Conservation (phyloP, 2,888 invertebrate genomes). For the Drosophila colorata region DNA sequence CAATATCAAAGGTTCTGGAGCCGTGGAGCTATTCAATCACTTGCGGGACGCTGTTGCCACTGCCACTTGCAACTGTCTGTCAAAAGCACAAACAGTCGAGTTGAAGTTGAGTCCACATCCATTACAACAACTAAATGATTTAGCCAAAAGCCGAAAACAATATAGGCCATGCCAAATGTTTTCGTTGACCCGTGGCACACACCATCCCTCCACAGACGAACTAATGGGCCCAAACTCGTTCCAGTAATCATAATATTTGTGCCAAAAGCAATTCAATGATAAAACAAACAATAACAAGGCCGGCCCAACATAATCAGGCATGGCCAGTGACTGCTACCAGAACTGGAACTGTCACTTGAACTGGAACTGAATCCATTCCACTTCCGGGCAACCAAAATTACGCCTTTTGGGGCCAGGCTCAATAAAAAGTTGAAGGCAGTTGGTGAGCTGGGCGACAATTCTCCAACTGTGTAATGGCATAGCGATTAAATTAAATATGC, state of each 20-base stretch:
- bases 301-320: slow-evolving; percentile 15
- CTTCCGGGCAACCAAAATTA: slow-evolving; percentile 8
- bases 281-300: slow-evolving; percentile 38
- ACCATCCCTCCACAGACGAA: neutral
- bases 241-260: slow-evolving; percentile 47
- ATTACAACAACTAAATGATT: slow-evolving; percentile 35
- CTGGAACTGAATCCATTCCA: slow-evolving; percentile 18
- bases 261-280: slow-evolving; percentile 45
- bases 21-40: slow-evolving; percentile 38
- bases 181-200: neutral
- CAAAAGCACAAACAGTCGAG: slow-evolving; percentile 15
- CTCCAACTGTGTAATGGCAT: slow-evolving; percentile 7
- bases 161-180: slow-evolving; percentile 21
- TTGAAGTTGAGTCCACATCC: slow-evolving; percentile 18
- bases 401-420: slow-evolving; percentile 3
- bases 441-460: slow-evolving; percentile 22
- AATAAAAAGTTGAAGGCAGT: neutral
- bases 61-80: slow-evolving; percentile 40
- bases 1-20: slow-evolving; percentile 12
- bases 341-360: neutral
- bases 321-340: neutral
- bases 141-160: slow-evolving; percentile 27
- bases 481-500: slow-evolving; percentile 61
- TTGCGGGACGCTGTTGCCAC: too few relatives aligned
- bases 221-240: slow-evolving; percentile 30